Evolutionary conservation across 2,888 invertebrate genomes (phyloP).

Genomic region (Busseola fusca): DNA sequence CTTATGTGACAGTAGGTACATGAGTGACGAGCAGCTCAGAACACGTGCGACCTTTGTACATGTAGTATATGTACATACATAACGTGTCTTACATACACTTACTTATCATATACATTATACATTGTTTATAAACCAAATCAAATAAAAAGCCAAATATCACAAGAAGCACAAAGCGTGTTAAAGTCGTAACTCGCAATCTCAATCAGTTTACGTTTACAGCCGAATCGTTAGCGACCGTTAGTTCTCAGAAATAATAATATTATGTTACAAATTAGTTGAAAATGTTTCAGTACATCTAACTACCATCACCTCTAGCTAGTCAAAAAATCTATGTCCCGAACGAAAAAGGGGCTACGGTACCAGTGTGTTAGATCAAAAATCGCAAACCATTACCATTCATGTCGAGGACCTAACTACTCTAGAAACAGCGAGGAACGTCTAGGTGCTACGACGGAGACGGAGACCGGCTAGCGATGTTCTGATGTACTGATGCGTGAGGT

Average conservation of each 20-base stretch:
- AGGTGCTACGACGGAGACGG: slow-evolving; percentile 70
- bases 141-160: slow-evolving; percentile 87
- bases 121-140: slow-evolving; percentile 74
- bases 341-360: slow-evolving; percentile 74
- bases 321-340: slow-evolving; percentile 71
- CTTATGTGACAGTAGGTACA: slow-evolving; percentile 41
- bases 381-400: slow-evolving; percentile 86
- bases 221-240: slow-evolving; percentile 43
- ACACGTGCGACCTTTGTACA: slow-evolving; percentile 68
- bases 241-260: slow-evolving; percentile 36
- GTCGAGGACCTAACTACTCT: slow-evolving; percentile 78
- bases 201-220: slow-evolving; percentile 36
- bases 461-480: slow-evolving; percentile 60
- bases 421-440: slow-evolving; percentile 74
- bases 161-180: slow-evolving; percentile 84
- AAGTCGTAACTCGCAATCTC: slow-evolving; percentile 61
- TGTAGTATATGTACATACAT: slow-evolving; percentile 56
- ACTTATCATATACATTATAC: slow-evolving; percentile 62
- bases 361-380: slow-evolving; percentile 75
- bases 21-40: slow-evolving; percentile 35
- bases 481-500: slow-evolving; percentile 63
- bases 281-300: slow-evolving; percentile 72
- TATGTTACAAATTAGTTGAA: slow-evolving; percentile 44
- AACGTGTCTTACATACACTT: slow-evolving; percentile 56
- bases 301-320: slow-evolving; percentile 83